These are phyloP conservation scores for Pediacus dermestoides DNA, from an alignment of 2,888 invertebrate genomes.

Conservation along the genomic window DNA sequence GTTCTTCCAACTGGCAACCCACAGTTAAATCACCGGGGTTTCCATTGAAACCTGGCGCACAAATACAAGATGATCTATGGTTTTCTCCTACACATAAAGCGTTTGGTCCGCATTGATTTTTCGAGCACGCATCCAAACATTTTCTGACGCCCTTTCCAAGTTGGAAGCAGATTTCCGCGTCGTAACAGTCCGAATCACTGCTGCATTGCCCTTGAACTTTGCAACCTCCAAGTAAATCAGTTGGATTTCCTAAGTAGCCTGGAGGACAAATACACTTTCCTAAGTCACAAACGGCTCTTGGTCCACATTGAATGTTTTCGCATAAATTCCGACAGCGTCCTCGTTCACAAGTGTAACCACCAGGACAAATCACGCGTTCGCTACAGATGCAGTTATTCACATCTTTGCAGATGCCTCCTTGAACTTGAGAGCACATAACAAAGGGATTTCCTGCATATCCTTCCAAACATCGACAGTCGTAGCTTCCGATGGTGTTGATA, in stretches of 20 bases:
- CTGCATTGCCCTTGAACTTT: conserved; percentile 70
- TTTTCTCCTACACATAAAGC: conserved; percentile 80
- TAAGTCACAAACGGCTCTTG: conserved; percentile 74
- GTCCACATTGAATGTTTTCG: conserved; percentile 72
- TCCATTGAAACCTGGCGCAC: conserved; percentile 76
- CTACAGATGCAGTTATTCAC: conserved; percentile 68
- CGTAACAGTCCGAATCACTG: conserved; percentile 77
- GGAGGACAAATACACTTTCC: conserved; percentile 78
- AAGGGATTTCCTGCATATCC: conserved; percentile 86
- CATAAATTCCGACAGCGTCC: conserved; percentile 77
- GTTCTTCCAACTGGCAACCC: conserved; percentile 74
- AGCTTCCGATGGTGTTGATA: conserved; percentile 84
- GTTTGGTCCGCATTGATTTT: conserved; percentile 86
- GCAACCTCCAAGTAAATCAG: conserved; percentile 68
- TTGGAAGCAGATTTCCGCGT: conserved; percentile 85
- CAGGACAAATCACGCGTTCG: conserved; percentile 68
- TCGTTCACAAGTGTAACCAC: conserved; percentile 69
- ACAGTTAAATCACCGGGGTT: conserved; percentile 75
- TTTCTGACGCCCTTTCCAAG: conserved; percentile 72
- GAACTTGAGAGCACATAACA: conserved; percentile 70
- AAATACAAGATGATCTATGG: conserved; percentile 83
- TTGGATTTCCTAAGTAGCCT: conserved; percentile 73
- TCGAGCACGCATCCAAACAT: conserved; percentile 83
- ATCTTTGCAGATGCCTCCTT: conserved; percentile 67
- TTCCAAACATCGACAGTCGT: conserved; percentile 84